Evolutionary conservation across 2,113 vertebrate genomes (phyloP), one percentile per base, ranked within the genome.

Genomic region (Synodontis membranacea): DNA sequence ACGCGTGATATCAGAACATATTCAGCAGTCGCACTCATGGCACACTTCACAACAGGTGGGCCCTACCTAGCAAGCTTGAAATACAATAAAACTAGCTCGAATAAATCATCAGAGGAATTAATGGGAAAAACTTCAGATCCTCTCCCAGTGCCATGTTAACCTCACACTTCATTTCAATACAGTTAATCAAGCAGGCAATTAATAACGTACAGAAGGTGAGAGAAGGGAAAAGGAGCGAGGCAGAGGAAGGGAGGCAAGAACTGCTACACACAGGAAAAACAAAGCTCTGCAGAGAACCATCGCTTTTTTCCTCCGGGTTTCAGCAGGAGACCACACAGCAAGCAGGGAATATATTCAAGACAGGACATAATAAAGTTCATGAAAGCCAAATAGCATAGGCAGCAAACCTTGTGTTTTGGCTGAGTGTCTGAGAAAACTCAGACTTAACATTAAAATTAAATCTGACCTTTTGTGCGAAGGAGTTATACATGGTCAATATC

Each of bases 281-380:
- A 82, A 86, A 74, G 64, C 79, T 88, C 76, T 88, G 66, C 82
- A 75, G 82, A 66, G 66, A 86, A 66, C 68, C 54, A 39, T 82
- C 60, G 31, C 70, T 75, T 64, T 75, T 64, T 79, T 68, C 60
- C 56, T 64, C 44, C 19, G 78, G 60, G 68, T 54, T 44, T 60
- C 75, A 54, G 70, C 23, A 50, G 50, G 60, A 62, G 89, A 88
- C 87, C 83, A 86, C 85, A 90, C 80, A 83, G 68, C 31, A 31
- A 37, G 83, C 70, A 62, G 46, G 14, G 80, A 74, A 54, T 82
- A 82, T 82, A 82, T 85, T 66, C 48, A 37, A 76, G 62, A 86
- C 37, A 70, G 83, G 79, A 37, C 76, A 23, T 84, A 90, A 87
- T 83, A 85, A 89, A 85, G 54, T 58, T 84, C 86, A 90, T 88